phyloP scores from a whole-genome alignment of 2,113 vertebrate species.

The Pavo muticus region DNA sequence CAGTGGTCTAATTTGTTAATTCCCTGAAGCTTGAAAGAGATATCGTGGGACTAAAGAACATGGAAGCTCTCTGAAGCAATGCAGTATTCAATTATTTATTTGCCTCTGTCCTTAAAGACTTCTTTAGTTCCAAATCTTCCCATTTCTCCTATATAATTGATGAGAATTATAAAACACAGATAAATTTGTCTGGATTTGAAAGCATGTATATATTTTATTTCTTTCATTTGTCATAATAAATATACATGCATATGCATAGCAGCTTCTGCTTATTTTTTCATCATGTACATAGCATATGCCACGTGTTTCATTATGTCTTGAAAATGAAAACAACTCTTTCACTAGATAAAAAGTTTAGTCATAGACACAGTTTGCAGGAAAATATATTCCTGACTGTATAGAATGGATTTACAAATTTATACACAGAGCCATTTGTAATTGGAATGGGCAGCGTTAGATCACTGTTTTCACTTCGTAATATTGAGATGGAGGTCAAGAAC shows the following conservation, averaged over 20 bases:
- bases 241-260: not conserved
- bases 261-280: not conserved
- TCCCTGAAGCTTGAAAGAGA: slow-evolving; percentile 56
- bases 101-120: slow-evolving; percentile 55
- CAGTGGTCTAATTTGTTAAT: slow-evolving; percentile 59
- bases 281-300: not conserved
- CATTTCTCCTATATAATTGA: slow-evolving; percentile 65
- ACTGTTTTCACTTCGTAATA: not conserved
- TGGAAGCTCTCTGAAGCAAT: slow-evolving; percentile 36
- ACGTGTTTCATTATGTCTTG: not conserved
- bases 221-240: not conserved
- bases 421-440: not conserved
- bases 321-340: not conserved
- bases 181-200: slow-evolving; percentile 11
- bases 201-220: not conserved
- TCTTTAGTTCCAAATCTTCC: slow-evolving; percentile 49
- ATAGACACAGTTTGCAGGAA: not conserved
- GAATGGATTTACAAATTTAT: not conserved
- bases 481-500: not conserved
- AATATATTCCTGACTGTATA: not conserved
- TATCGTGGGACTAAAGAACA: slow-evolving; percentile 40
- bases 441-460: not conserved
- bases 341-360: not conserved
- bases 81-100: slow-evolving; percentile 67
- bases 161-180: slow-evolving; percentile 25